phyloP scores from a whole-genome alignment of 2,888 invertebrate species.

The Cheilosia impressa region DNA sequence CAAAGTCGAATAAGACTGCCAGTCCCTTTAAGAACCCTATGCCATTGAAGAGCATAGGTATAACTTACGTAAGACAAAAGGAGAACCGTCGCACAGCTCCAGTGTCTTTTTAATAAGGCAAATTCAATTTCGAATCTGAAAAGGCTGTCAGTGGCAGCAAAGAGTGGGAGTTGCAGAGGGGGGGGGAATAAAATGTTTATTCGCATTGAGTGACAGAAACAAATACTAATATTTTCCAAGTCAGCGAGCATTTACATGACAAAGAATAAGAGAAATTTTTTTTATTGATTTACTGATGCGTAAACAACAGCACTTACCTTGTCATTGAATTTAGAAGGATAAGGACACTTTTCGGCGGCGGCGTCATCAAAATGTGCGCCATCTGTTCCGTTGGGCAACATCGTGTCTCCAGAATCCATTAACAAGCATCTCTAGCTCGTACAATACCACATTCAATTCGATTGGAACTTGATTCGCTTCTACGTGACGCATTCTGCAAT shows the following conservation, averaged over 20 bases:
- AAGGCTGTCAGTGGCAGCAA: conserved; percentile 5
- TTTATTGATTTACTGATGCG: conserved; percentile 23
- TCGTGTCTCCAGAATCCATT: conserved; percentile 9
- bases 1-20: no score
- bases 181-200: conserved; percentile 12
- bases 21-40: not conserved
- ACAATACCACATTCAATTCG: not conserved
- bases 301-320: not conserved
- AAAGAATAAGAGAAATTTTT: not conserved
- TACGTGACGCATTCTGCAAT: conserved; percentile 54
- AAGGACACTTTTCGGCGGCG: conserved; percentile 6
- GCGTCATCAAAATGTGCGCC: conserved; percentile 21
- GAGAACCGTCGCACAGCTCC: not conserved
- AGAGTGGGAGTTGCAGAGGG: not conserved
- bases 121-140: conserved; percentile 29
- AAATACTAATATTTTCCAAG: conserved; percentile 1
- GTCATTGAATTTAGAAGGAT: not conserved
- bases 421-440: not conserved
- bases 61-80: not conserved
- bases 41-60: not conserved
- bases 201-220: conserved; percentile 13
- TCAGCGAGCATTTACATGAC: conserved; percentile 21
- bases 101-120: conserved; percentile 16
- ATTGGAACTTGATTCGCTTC: not conserved
- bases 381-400: conserved; percentile 3